phyloP scores from a whole-genome alignment of 1,140 invertebrate species.

The Drosophila littoralis region DNA sequence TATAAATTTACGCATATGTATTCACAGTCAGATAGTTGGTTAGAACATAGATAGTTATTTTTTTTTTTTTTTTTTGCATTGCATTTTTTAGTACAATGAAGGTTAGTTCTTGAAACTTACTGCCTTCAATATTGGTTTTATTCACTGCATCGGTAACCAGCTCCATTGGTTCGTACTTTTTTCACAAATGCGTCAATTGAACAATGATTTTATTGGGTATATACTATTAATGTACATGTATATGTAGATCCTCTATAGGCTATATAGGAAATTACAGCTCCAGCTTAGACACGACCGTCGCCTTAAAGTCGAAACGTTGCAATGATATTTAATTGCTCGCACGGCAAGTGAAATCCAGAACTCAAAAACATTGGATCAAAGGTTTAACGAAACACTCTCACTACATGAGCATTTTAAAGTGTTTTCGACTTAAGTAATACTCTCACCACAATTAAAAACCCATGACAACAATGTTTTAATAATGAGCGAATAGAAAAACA shows the following conservation, averaged over 20 bases:
- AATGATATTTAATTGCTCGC: constrained; percentile 57
- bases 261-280: constrained; percentile 15
- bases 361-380: constrained; percentile 58
- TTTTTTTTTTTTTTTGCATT: neutral
- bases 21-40: neutral
- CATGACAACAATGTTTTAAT: neutral
- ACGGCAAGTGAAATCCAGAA: constrained; percentile 36
- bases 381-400: constrained; percentile 39
- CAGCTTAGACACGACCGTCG: constrained; percentile 63
- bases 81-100: no score
- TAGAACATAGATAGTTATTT: neutral
- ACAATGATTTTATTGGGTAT: constrained; percentile 11
- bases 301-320: constrained; percentile 56
- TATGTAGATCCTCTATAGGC: constrained; percentile 1
- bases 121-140: constrained; percentile 40
- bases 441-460: constrained; percentile 7
- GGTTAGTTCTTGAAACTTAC: constrained; percentile 54
- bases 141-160: constrained; percentile 38
- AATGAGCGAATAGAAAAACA: neutral
- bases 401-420: constrained; percentile 9
- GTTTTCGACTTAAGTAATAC: constrained; percentile 3
- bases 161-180: constrained; percentile 48
- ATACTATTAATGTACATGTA: constrained; percentile 6
- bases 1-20: no score
- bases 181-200: constrained; percentile 9